These are phyloP conservation scores for Ispidina picta DNA, from an alignment of 2,797 vertebrate genomes.

Conservation along the genomic window DNA sequence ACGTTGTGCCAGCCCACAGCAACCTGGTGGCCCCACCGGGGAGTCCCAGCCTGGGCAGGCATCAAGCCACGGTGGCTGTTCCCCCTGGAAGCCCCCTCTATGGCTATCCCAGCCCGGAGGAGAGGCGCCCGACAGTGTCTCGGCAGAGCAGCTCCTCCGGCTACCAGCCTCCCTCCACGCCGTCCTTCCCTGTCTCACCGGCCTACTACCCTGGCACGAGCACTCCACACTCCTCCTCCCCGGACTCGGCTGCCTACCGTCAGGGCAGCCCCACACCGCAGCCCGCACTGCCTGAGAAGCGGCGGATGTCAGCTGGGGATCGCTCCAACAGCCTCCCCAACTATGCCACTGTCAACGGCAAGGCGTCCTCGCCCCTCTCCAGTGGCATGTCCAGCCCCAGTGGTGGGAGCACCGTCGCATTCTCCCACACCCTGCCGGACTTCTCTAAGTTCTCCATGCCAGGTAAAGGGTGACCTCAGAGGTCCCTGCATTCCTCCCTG, in stretches of 20 bases:
- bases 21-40: constrained; percentile 79
- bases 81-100: constrained; percentile 87
- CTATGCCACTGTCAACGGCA: constrained; percentile 91
- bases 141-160: constrained; percentile 95
- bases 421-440: constrained; percentile 94
- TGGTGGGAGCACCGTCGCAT: constrained; percentile 78
- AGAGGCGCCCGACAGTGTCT: constrained; percentile 87
- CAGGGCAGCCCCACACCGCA: constrained; percentile 87
- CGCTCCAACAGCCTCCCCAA: constrained; percentile 86
- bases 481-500: accelerated
- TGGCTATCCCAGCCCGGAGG: constrained; percentile 89
- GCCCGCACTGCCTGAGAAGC: constrained; percentile 91
- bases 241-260: constrained; percentile 81
- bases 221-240: constrained; percentile 78
- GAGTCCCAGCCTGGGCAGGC: constrained; percentile 86
- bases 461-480: constrained; percentile 75
- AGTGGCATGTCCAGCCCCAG: constrained; percentile 84
- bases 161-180: constrained; percentile 93
- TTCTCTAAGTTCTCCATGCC: constrained; percentile 95
- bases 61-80: constrained; percentile 43
- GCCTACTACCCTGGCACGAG: constrained; percentile 81
- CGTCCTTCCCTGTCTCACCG: constrained; percentile 90
- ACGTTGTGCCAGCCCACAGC: constrained; percentile 48
- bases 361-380: constrained; percentile 85
- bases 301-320: constrained; percentile 91